Conservation (phyloP, 2,797 vertebrate species). For the Salarias fasciatus region DNA sequence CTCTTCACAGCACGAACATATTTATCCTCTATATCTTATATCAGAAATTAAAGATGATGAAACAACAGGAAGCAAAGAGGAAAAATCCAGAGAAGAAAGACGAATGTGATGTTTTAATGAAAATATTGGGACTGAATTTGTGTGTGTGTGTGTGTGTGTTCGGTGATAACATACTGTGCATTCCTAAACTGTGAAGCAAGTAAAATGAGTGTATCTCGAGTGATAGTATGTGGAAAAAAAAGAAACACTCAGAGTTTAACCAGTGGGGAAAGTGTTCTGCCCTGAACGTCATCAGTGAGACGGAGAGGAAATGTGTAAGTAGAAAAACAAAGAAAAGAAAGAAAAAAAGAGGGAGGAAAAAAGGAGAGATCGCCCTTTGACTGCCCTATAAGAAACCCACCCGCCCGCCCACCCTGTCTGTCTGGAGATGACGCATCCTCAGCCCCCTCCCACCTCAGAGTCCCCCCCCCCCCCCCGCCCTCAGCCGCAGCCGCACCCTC, state of each 20-base stretch:
- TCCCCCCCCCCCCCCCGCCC: slow-evolving; percentile 40
- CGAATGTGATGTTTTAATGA: slow-evolving; percentile 9
- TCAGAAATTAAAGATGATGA: slow-evolving; percentile 8
- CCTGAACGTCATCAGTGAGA: background rate
- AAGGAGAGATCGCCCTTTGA: slow-evolving; percentile 42
- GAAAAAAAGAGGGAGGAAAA: background rate
- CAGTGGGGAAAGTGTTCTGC: background rate
- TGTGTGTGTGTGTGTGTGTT: slow-evolving; percentile 37
- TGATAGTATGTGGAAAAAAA: slow-evolving; percentile 22
- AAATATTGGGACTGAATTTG: slow-evolving; percentile 41
- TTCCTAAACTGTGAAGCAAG: slow-evolving; percentile 56
- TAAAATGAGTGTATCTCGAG: slow-evolving; percentile 3
- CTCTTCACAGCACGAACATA: slow-evolving; percentile 19
- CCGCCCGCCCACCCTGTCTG: slow-evolving; percentile 66
- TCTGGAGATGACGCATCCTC: slow-evolving; percentile 70
- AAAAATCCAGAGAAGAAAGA: slow-evolving; percentile 36
- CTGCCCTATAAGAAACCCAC: slow-evolving; percentile 65
- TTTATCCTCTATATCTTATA: slow-evolving; percentile 1
- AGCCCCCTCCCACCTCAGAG: slow-evolving; percentile 40
- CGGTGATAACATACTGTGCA: slow-evolving; percentile 55
- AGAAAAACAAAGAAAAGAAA: background rate
- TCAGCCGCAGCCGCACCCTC: slow-evolving; percentile 73
- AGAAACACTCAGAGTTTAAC: slow-evolving; percentile 18
- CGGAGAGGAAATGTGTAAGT: background rate
- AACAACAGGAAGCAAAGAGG: slow-evolving; percentile 9